A percentile compares a stretch with the other conserved stretches of the same genome.
phyloP scores from a whole-genome alignment of 2,888 invertebrate species.

The Branchellion lobata region DNA sequence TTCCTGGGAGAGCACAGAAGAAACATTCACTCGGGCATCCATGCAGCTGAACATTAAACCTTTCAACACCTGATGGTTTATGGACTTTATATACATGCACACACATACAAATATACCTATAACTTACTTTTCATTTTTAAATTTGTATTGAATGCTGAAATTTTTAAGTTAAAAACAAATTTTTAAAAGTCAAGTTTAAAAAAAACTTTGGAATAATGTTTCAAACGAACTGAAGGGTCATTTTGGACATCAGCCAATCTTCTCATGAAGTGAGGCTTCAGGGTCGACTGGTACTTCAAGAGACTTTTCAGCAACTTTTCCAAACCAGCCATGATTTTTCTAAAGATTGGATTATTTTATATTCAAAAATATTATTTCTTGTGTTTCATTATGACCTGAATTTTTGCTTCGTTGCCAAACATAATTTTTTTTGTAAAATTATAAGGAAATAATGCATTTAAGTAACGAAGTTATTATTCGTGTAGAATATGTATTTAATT shows the following conservation, averaged over 20 bases:
- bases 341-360: too few relatives aligned
- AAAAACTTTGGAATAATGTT: neutral
- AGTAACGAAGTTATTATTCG: too few relatives aligned
- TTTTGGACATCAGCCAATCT: conserved; percentile 86
- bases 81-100: neutral
- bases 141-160: neutral
- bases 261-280: conserved; percentile 82
- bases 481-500: too few relatives aligned
- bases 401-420: too few relatives aligned
- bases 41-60: conserved; percentile 96
- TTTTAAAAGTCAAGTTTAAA: neutral
- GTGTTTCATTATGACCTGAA: too few relatives aligned
- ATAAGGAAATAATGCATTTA: too few relatives aligned
- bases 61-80: conserved; percentile 73
- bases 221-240: conserved; percentile 69
- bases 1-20: conserved; percentile 88
- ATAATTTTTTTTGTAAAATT: too few relatives aligned
- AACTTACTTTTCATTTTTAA: neutral
- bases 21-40: conserved; percentile 95
- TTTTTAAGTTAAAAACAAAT: neutral
- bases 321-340: conserved; percentile 63
- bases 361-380: too few relatives aligned
- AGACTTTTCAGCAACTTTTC: conserved; percentile 85
- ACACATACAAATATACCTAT: neutral
- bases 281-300: conserved; percentile 80